Evolutionary conservation across 2,797 vertebrate genomes (phyloP), one percentile per base, ranked within the genome.

Genomic region (Gastrophryne carolinensis): DNA sequence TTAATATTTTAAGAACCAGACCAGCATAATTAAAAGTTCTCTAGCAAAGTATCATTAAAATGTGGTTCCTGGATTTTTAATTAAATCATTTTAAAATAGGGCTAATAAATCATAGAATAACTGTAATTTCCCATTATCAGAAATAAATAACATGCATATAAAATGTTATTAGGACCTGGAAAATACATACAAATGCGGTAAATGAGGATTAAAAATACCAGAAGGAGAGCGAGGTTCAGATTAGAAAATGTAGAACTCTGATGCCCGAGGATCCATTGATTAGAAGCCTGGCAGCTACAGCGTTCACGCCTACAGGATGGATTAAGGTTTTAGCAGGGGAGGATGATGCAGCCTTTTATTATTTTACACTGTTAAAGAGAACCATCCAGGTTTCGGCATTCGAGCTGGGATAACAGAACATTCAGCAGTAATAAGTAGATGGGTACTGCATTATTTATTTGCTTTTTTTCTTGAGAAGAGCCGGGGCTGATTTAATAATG

Each of bases 221-320:
- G 37, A 34, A 4, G 32, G 4, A 34, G 32, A 34, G 32, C 4
- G 10, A 10, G 32, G 32, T 34, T 29, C 30, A 67, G 53, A 12
- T 4, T 52, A 10, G 35, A 26, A 17, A 53, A 53, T 30, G 19
- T 10, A 54, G 39, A 53, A 56, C 44, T 73, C 13, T 37, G 17
- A n/a, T 30, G 27, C 68, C 19, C 7, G n/a, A 60, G 52, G 34
- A 15, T 72, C 49, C 60, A 19, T 47, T 49, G 68, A 72, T 61
- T 62, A 50, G 6, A n/a, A 34, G 13, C 62, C 13, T 56, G 34
- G 41, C 24, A 29, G 50, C 34, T 56, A 19, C 17, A 23, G 41
- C 13, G 23, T 27, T 67, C 30, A 32, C 10, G 24, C 41, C 44
- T 53, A 67, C 21, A 39, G 34, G 32, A 37, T n/a, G 32, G 4